Conservation (phyloP, 2,888 invertebrate genomes). For the Platypus cylindrus region DNA sequence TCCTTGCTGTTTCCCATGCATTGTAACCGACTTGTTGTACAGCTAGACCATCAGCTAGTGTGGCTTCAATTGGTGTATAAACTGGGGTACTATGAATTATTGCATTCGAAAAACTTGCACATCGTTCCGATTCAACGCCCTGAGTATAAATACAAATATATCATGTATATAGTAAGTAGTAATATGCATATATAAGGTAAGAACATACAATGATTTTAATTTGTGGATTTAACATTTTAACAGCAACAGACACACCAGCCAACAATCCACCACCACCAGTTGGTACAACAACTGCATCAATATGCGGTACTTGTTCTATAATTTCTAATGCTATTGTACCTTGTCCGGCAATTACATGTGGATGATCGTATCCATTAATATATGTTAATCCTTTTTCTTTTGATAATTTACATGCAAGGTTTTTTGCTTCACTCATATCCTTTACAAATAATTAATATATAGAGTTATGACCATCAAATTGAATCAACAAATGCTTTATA, state of each 20-base stretch:
- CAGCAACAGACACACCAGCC: conserved; percentile 80
- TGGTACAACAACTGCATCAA: conserved; percentile 80
- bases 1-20: conserved; percentile 48
- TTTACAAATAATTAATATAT: too few relatives aligned
- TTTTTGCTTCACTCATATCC: conserved; percentile 73
- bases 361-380: conserved; percentile 92
- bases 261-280: conserved; percentile 91
- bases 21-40: conserved; percentile 58
- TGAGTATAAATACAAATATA: conserved; percentile 10
- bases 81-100: conserved; percentile 44
- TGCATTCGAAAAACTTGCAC: conserved; percentile 69
- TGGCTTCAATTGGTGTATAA: conserved; percentile 40
- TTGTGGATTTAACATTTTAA: conserved; percentile 73
- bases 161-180: conserved; percentile 1
- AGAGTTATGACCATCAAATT: neutral
- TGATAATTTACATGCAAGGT: conserved; percentile 61
- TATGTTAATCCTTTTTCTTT: conserved; percentile 61
- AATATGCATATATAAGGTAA: neutral
- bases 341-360: conserved; percentile 89
- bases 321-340: conserved; percentile 91
- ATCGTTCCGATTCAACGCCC: conserved; percentile 89
- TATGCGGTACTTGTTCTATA: conserved; percentile 72
- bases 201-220: conserved; percentile 72
- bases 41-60: conserved; percentile 57
- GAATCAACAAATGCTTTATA: neutral